Evolutionary conservation across 2,888 invertebrate species (phyloP), one percentile per base, ranked within the genome.

Genomic region (Diarsia brunnea): DNA sequence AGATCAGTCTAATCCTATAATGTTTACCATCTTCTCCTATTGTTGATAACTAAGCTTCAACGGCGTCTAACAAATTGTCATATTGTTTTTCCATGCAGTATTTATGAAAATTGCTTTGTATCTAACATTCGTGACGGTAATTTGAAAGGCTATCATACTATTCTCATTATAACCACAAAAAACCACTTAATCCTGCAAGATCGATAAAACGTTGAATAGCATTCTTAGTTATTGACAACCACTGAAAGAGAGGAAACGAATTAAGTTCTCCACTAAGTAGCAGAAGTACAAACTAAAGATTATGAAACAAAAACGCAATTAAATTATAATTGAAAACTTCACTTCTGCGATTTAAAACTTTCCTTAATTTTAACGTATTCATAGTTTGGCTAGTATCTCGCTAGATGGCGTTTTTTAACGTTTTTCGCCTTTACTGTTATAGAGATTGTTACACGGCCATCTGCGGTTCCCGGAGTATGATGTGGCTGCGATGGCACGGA

Each of bases 391-490:
- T 24, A 31, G 12, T 63, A 64, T 53, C 47, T 72, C 72, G 55
- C 75, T 79, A 86, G 74, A 75, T 83, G 74, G 80, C 73, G 58
- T 38, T 61, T 61, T 85, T 78, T 69, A 83, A 82, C n/a, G 67
- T 53, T 78, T 81, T 73, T 55, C 63, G 53, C 66, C 61, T 76
- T 79, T 84, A 86, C 65, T 68, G 65, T 84, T 84, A 84, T 83
- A 80, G 69, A 84, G 73, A 84, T 84, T 84, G 84, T 84, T 84
- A 84, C 86, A 84, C 69, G 53, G 71, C 84, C 81, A 84, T 84
- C 84, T 76, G 87, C 27, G 81, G 76, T 81, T 69, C 86, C 38
- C 64, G 27, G 82, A 80, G 84, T 75, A 76, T 81, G 81, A 80
- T 84, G 87, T 76, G 84, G 72, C 73, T 68, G 68, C 58, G 60